A percentile compares a stretch with the other conserved stretches of the same genome.
Evolutionary conservation across 2,113 vertebrate species (phyloP).

Genomic region (Calypte anna): DNA sequence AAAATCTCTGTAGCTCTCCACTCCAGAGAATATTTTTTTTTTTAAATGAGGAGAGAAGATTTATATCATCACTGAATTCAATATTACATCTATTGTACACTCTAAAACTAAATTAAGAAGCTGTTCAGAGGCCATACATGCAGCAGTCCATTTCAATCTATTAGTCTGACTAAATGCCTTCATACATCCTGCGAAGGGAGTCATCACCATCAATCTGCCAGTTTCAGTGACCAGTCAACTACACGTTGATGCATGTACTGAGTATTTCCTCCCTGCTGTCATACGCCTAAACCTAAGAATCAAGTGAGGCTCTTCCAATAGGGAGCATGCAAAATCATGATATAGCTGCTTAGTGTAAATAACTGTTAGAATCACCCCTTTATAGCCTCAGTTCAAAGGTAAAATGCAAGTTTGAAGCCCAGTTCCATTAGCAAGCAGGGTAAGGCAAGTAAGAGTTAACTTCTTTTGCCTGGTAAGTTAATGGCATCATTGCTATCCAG

Average conservation of each 20-base stretch:
- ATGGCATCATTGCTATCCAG: background rate
- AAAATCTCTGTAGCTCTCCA: slow-evolving; percentile 1
- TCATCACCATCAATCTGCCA: slow-evolving; percentile 48
- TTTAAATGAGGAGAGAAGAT: slow-evolving; percentile 48
- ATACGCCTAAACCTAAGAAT: background rate
- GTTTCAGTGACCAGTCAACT: slow-evolving; percentile 60
- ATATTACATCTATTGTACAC: slow-evolving; percentile 22
- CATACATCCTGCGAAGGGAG: slow-evolving; percentile 25
- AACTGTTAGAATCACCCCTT: background rate
- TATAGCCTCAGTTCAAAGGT: background rate
- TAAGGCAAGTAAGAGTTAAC: slow-evolving; percentile 1
- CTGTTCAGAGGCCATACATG: slow-evolving; percentile 36
- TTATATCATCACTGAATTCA: slow-evolving; percentile 50
- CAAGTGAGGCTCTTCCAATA: slow-evolving; percentile 22
- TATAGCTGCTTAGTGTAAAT: slow-evolving; percentile 16
- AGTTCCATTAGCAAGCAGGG: slow-evolving; percentile 7
- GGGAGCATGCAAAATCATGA: background rate
- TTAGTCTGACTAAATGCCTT: slow-evolving; percentile 61
- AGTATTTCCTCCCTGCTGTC: background rate
- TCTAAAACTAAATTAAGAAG: slow-evolving; percentile 66
- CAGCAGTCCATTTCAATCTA: slow-evolving; percentile 63
- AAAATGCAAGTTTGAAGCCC: background rate
- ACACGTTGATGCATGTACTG: background rate
- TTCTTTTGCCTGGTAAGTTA: background rate
- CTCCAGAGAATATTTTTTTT: slow-evolving; percentile 17